Evolutionary conservation across 2,113 vertebrate species (phyloP).

Genomic region (Sapayoa aenigma): DNA sequence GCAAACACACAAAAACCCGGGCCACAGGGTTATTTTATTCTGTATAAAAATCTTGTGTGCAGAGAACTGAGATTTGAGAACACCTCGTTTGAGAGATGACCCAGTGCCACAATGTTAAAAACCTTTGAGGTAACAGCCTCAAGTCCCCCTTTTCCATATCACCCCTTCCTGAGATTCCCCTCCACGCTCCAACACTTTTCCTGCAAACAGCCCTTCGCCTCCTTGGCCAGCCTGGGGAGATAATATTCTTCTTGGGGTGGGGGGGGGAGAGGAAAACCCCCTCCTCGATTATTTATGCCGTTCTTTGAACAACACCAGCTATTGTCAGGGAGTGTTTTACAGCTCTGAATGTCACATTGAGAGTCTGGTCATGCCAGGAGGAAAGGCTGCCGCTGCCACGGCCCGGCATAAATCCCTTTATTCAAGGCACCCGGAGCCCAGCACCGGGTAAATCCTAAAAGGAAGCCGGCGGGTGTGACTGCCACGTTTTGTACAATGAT

Average conservation of each 20-base stretch:
- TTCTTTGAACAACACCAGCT: constrained; percentile 44
- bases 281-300: neutral
- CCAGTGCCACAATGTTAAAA: accelerated
- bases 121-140: neutral
- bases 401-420: neutral
- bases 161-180: neutral
- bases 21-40: neutral
- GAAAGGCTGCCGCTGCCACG: constrained; percentile 32
- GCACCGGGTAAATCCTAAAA: neutral
- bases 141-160: neutral
- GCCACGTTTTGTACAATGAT: neutral
- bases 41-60: accelerated
- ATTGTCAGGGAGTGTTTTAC: constrained; percentile 45
- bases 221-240: neutral
- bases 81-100: neutral
- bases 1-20: neutral
- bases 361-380: constrained; percentile 51
- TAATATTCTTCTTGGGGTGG: neutral
- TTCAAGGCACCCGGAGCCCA: neutral
- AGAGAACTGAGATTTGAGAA: neutral
- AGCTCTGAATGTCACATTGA: constrained; percentile 56
- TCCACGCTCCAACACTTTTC: neutral
- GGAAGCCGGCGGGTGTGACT: constrained; percentile 19
- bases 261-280: neutral
- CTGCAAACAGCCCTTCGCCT: neutral